Evolutionary conservation across 2,888 invertebrate genomes (phyloP).

Genomic region (Apoderus coryli): DNA sequence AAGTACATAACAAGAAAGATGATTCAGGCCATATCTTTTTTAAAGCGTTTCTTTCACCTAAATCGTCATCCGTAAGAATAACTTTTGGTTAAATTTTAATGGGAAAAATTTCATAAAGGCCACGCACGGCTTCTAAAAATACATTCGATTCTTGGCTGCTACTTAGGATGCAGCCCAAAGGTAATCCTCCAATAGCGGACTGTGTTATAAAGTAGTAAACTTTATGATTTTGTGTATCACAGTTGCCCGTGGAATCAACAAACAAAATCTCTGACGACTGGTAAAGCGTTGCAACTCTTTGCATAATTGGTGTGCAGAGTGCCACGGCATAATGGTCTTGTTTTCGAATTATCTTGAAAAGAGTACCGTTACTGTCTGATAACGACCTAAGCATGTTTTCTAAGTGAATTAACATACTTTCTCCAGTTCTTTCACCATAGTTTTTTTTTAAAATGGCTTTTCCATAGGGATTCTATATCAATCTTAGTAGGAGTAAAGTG

Average conservation of each 20-base stretch:
- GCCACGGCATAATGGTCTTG: constrained; percentile 8
- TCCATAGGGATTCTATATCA: constrained; percentile 8
- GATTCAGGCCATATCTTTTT: constrained; percentile 12
- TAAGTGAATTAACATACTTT: constrained; percentile 6
- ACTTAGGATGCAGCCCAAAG: constrained; percentile 3
- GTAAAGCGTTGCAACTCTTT: constrained; percentile 6
- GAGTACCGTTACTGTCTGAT: constrained; percentile 2
- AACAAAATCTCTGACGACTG: constrained; percentile 8
- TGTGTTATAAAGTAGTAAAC: constrained; percentile 11
- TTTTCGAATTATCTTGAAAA: constrained; percentile 3
- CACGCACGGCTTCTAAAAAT: too few species aligned
- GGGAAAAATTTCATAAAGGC: constrained; percentile 11
- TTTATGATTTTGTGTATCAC: constrained; percentile 10
- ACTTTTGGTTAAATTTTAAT: constrained; percentile 11
- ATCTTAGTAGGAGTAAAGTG: constrained; percentile 8
- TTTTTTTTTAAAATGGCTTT: constrained; percentile 6
- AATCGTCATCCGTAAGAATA: constrained; percentile 15
- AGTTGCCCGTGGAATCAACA: constrained; percentile 11
- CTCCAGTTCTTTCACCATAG: constrained; percentile 7
- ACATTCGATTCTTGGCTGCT: too few species aligned
- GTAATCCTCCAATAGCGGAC: constrained; percentile 8
- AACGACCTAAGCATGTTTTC: constrained; percentile 6
- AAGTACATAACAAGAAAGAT: constrained; percentile 8
- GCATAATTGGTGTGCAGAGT: constrained; percentile 7
- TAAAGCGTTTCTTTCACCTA: constrained; percentile 12